These are phyloP conservation scores for Calliscelio sp. DNA, from an alignment of 2,888 invertebrate species.

Conservation along the genomic window DNA sequence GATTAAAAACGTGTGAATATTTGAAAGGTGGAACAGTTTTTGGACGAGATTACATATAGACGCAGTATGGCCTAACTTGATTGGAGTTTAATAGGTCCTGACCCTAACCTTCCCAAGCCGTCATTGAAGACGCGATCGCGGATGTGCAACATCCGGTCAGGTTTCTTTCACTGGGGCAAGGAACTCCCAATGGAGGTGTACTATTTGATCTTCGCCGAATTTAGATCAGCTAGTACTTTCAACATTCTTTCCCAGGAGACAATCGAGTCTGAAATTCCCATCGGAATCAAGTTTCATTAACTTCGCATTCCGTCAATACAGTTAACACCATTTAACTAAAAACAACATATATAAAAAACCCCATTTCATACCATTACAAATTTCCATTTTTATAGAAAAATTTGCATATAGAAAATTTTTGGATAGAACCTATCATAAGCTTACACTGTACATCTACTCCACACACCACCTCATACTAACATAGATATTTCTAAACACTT, in stretches of 20 bases:
- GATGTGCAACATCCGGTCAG: conserved; percentile 63
- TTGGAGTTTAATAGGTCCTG: conserved; percentile 61
- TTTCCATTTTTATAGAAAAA: too few relatives aligned
- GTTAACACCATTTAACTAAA: too few relatives aligned
- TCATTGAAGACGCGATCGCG: conserved; percentile 60
- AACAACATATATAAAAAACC: too few relatives aligned
- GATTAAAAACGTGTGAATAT: conserved; percentile 44
- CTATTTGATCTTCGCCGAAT: conserved; percentile 33
- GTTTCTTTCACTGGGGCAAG: conserved; percentile 36
- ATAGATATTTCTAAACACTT: too few relatives aligned
- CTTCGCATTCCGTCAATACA: too few relatives aligned
- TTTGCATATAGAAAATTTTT: too few relatives aligned
- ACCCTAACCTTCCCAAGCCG: conserved; percentile 66
- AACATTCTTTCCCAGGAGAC: too few relatives aligned
- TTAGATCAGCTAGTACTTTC: too few relatives aligned
- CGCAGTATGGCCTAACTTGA: conserved; percentile 26
- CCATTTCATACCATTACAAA: too few relatives aligned
- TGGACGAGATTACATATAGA: conserved; percentile 16
- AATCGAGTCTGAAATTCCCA: neutral
- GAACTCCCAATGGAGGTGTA: conserved; percentile 20
- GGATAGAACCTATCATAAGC: too few relatives aligned
- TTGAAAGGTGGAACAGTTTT: conserved; percentile 31
- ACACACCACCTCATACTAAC: too few relatives aligned
- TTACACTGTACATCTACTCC: too few relatives aligned
- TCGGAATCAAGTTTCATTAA: neutral